phyloP scores from a whole-genome alignment of 2,113 vertebrate genomes.

The Nyctibius bracteatus region DNA sequence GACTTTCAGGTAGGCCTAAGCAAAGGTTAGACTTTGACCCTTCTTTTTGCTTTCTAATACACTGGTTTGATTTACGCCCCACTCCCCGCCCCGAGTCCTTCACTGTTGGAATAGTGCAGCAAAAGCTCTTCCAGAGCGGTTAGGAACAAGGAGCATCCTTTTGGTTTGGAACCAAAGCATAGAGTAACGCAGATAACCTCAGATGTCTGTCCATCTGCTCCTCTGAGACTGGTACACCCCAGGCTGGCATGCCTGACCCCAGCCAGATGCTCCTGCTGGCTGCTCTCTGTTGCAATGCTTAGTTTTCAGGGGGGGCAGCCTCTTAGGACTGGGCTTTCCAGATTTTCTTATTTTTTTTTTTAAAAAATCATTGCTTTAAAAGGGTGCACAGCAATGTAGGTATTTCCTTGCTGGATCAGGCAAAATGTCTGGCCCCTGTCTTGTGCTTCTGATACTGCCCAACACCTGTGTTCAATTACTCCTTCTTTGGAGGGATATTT shows the following conservation, averaged over 20 bases:
- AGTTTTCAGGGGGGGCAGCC: background rate
- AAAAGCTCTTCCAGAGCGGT: background rate
- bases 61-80: background rate
- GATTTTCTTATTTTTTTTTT: background rate
- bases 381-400: background rate
- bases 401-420: constrained; percentile 31
- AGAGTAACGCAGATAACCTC: background rate
- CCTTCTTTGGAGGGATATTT: background rate
- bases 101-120: background rate
- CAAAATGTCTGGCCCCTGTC: background rate
- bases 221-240: background rate
- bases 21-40: background rate
- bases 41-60: background rate
- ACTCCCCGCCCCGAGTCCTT: background rate
- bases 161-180: background rate
- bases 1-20: background rate
- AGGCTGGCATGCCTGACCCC: background rate
- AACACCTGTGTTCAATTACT: constrained; percentile 10
- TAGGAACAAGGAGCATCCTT: background rate
- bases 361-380: background rate
- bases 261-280: background rate
- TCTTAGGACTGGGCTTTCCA: background rate
- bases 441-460: background rate
- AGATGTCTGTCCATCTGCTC: background rate
- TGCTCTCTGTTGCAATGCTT: background rate